A percentile compares a stretch with the other conserved stretches of the same genome.
phyloP scores from a whole-genome alignment of 2,888 invertebrate species.

The Blastobasis adustella region DNA sequence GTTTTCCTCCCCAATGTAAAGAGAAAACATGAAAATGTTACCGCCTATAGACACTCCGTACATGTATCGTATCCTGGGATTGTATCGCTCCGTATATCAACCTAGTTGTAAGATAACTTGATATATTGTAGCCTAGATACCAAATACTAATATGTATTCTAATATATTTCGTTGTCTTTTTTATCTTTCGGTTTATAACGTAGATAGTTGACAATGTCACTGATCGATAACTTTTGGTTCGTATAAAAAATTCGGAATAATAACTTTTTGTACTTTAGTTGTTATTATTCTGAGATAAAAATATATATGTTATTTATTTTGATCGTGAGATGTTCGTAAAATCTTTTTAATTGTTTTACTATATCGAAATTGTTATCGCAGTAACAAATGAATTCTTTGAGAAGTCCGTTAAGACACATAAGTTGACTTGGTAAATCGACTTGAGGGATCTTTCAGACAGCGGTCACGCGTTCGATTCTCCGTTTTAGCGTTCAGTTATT shows the following conservation, averaged over 20 bases:
- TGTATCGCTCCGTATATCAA: neutral
- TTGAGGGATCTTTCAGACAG: too few species aligned
- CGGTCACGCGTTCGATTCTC: too few species aligned
- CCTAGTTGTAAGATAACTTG: slow-evolving; percentile 8
- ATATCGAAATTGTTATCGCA: too few species aligned
- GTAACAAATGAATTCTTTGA: too few species aligned
- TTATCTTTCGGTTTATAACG: slow-evolving; percentile 18
- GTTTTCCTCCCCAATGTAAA: neutral
- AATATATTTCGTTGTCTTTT: slow-evolving; percentile 31
- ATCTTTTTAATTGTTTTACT: neutral
- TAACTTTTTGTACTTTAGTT: neutral
- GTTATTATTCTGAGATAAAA: neutral
- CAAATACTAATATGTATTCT: slow-evolving; percentile 62
- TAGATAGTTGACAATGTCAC: slow-evolving; percentile 26
- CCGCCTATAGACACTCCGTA: neutral
- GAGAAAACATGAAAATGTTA: neutral
- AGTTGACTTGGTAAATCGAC: too few species aligned
- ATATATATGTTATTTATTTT: neutral
- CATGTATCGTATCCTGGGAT: neutral
- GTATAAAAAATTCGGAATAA: neutral
- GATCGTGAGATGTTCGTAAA: neutral
- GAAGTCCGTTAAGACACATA: too few species aligned
- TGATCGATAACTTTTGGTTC: neutral
- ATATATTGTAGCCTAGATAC: slow-evolving; percentile 37
- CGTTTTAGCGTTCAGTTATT: too few species aligned